Conservation (phyloP, 1,140 invertebrate genomes). For the Drosophila lacteicornis region DNA sequence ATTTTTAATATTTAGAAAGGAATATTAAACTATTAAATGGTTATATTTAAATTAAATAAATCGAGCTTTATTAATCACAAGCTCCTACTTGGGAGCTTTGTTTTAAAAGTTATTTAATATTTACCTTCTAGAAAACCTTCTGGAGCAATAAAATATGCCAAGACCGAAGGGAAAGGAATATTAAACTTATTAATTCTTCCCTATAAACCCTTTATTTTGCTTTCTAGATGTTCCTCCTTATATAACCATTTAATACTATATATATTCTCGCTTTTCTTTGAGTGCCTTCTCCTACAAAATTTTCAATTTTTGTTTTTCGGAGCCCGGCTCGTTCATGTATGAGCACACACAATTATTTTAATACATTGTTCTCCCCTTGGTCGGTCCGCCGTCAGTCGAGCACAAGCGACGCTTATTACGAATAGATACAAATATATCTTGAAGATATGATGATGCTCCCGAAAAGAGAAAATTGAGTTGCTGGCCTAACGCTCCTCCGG, state of each 20-base stretch:
- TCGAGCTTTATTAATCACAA: no score
- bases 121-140: no score
- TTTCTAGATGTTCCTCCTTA: background rate
- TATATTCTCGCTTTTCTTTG: background rate
- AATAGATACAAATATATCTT: conserved; percentile 75
- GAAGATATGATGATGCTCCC: conserved; percentile 37
- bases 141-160: no score
- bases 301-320: conserved; percentile 8
- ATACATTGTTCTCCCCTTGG: conserved; percentile 35
- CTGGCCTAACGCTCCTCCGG: conserved; percentile 27
- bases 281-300: conserved; percentile 10
- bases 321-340: conserved; percentile 44
- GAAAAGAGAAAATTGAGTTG: conserved; percentile 61
- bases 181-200: no score
- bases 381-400: conserved; percentile 41
- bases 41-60: no score
- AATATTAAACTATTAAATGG: no score
- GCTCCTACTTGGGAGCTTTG: no score
- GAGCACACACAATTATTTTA: conserved; percentile 66
- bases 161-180: no score
- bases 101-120: no score
- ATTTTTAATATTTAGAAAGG: no score
- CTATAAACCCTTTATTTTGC: background rate
- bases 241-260: no score
- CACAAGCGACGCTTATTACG: conserved; percentile 60